phyloP scores from a whole-genome alignment of 2,888 invertebrate species.

The Coenonympha glycerion region DNA sequence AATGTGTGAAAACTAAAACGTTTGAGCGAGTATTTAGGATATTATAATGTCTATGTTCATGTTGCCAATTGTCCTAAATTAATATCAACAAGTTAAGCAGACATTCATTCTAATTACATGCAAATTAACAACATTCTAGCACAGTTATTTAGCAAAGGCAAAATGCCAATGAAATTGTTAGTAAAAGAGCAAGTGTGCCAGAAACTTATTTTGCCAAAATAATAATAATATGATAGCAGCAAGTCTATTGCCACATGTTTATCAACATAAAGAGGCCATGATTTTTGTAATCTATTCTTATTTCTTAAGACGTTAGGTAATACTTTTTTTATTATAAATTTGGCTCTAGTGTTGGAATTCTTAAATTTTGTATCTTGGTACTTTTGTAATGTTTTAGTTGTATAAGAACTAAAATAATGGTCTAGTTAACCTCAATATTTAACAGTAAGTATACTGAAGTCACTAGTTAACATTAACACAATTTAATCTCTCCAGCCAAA shows the following conservation, averaged over 20 bases:
- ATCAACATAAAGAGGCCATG: conserved; percentile 22
- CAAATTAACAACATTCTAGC: conserved; percentile 19
- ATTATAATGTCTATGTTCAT: neutral
- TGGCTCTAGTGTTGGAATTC: neutral
- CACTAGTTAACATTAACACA: too few species aligned
- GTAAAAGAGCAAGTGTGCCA: conserved; percentile 7
- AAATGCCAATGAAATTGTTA: conserved; percentile 17
- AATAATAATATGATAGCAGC: conserved; percentile 10
- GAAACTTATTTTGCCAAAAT: conserved; percentile 12
- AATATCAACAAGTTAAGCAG: neutral
- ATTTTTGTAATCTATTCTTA: conserved; percentile 11
- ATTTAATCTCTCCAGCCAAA: too few species aligned
- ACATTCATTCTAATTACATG: conserved; percentile 3
- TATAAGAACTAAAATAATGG: too few species aligned
- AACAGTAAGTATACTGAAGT: too few species aligned
- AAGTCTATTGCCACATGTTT: conserved; percentile 15
- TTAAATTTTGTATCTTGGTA: neutral
- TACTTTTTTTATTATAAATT: neutral
- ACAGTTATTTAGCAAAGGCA: conserved; percentile 18
- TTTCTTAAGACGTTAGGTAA: neutral
- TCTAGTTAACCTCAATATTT: too few species aligned
- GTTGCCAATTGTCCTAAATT: conserved; percentile 2
- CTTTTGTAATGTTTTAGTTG: too few species aligned
- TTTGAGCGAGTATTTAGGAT: too few species aligned
- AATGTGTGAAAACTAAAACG: too few species aligned